Conservation (phyloP, 1,140 invertebrate species). For the Euglossa dilemma region DNA sequence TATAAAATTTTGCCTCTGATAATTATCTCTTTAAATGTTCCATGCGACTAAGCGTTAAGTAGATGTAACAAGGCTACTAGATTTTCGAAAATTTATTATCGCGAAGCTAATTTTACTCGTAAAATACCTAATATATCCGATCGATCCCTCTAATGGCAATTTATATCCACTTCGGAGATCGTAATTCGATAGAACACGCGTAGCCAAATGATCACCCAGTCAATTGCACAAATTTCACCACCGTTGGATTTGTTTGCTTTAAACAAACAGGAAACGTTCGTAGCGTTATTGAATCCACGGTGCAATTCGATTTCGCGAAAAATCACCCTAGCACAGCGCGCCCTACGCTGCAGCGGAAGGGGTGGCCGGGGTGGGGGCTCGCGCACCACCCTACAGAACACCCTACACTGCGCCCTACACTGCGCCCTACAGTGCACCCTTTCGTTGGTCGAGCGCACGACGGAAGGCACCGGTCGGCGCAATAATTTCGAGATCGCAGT, state of each 20-base stretch:
- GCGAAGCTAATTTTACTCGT: too few species aligned
- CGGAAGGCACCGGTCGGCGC: conserved; percentile 14
- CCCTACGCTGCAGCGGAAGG: too few species aligned
- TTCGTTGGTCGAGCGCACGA: not conserved
- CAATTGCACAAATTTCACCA: not conserved
- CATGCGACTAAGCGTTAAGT: too few species aligned
- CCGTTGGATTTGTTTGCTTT: not conserved
- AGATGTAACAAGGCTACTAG: too few species aligned
- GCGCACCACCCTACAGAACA: conserved; percentile 33
- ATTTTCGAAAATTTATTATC: too few species aligned
- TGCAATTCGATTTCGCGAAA: conserved; percentile 15
- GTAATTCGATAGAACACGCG: not conserved
- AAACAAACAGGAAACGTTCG: not conserved
- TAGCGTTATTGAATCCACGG: not conserved
- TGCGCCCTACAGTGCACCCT: conserved; percentile 40
- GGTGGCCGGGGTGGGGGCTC: not conserved
- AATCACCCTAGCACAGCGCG: not conserved
- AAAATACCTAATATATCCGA: too few species aligned
- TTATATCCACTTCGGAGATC: not conserved
- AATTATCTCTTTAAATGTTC: too few species aligned
- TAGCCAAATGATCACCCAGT: not conserved
- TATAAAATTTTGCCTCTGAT: too few species aligned
- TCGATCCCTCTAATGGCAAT: too few species aligned
- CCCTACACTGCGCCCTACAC: not conserved
- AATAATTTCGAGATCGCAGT: conserved; percentile 40